Evolutionary conservation across 23 tunicate genomes (phyloP).

Genomic region (Botrylloides violaceus): DNA sequence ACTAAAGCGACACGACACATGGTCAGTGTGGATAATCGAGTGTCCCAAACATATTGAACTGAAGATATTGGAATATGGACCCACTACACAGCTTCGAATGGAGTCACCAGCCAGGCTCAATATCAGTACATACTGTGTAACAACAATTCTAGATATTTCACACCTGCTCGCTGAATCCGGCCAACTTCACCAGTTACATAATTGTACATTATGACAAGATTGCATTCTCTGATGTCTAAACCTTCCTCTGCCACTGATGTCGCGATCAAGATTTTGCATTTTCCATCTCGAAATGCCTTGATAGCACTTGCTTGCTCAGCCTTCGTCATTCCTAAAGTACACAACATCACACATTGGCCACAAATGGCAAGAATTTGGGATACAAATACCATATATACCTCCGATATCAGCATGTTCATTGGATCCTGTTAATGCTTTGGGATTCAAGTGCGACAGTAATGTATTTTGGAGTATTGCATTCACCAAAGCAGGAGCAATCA

Average conservation of each 20-base stretch:
- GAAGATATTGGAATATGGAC: too few relatives aligned
- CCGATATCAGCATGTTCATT: conserved; percentile 20
- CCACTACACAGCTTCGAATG: too few relatives aligned
- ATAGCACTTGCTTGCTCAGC: conserved; percentile 11
- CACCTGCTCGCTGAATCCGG: conserved; percentile 24
- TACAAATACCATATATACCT: too few relatives aligned
- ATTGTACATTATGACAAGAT: conserved; percentile 36
- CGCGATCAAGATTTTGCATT: conserved; percentile 22
- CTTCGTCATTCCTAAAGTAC: conserved; percentile 20
- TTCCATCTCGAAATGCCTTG: conserved; percentile 18
- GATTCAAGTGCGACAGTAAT: background rate
- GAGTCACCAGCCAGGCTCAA: background rate
- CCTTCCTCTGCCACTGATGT: conserved; percentile 43
- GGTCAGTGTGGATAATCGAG: too few relatives aligned
- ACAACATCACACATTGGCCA: background rate
- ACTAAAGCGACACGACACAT: too few relatives aligned
- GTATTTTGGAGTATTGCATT: conserved; percentile 23
- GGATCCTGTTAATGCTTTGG: conserved; percentile 47
- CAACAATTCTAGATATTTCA: background rate
- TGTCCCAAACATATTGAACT: too few relatives aligned
- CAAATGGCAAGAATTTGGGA: background rate
- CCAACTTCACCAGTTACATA: conserved; percentile 27
- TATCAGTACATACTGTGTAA: background rate
- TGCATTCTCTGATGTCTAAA: conserved; percentile 21
- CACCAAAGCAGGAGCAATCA: conserved; percentile 33